Evolutionary conservation across 2,113 vertebrate genomes (phyloP).

Genomic region (Cichladusa arquata): DNA sequence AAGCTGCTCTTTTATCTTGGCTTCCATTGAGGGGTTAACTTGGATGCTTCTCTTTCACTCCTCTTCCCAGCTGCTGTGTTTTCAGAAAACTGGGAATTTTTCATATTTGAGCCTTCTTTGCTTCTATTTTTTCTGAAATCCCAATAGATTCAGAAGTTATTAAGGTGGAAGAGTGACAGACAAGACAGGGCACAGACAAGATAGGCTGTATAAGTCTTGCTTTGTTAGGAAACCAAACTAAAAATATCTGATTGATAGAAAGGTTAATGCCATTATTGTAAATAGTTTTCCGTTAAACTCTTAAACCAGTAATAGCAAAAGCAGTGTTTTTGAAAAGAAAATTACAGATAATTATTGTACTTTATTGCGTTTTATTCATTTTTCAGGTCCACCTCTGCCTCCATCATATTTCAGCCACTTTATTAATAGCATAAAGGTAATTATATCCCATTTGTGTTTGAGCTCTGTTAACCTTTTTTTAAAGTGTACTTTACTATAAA

Average conservation of each 20-base stretch:
- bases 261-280: constrained; percentile 4
- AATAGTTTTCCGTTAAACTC: background rate
- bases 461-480: background rate
- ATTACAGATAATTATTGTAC: background rate
- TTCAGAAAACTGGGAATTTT: background rate
- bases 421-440: constrained; percentile 74
- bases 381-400: constrained; percentile 74
- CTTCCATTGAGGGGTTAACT: background rate
- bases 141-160: background rate
- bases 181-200: background rate
- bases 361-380: background rate
- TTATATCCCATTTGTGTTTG: background rate
- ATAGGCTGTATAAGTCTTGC: background rate
- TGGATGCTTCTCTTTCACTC: background rate
- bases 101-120: background rate
- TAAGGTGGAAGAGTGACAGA: background rate
- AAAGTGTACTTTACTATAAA: background rate
- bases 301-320: background rate
- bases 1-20: background rate
- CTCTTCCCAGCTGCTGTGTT: background rate
- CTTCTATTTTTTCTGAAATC: background rate
- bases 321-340: background rate
- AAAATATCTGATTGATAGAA: background rate
- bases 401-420: constrained; percentile 72
- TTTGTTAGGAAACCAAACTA: background rate